phyloP scores from a whole-genome alignment of 2,113 vertebrate species.

The Puntigrus tetrazona region DNA sequence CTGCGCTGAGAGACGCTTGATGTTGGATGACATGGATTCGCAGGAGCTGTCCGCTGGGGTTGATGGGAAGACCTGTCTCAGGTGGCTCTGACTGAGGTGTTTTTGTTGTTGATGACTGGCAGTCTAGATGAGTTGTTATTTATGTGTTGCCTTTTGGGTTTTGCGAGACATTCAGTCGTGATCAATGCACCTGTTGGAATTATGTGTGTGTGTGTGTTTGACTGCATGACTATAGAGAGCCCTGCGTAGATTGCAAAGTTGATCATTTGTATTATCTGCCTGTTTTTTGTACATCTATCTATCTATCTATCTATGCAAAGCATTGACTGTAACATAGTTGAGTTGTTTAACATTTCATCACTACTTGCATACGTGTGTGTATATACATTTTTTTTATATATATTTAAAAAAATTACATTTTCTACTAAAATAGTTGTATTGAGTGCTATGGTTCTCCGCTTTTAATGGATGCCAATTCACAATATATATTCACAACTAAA shows the following conservation, averaged over 20 bases:
- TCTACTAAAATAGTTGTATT: neutral
- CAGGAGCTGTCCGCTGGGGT: neutral
- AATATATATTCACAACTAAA: no score
- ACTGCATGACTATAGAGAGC: neutral
- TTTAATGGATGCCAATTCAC: no score
- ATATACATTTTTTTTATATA: no score
- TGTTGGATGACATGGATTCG: conserved; percentile 7
- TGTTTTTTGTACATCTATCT: neutral
- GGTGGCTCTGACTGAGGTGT: neutral
- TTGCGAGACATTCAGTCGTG: conserved; percentile 2
- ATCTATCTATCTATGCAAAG: neutral
- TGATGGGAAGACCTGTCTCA: conserved; percentile 25
- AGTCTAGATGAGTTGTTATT: conserved; percentile 1
- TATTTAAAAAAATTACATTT: neutral
- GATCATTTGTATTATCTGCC: neutral
- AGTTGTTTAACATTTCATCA: neutral
- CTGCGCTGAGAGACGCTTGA: neutral
- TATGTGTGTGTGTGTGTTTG: conserved; percentile 7
- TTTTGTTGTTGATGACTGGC: conserved; percentile 19
- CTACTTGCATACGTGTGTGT: neutral
- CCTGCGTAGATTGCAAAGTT: neutral
- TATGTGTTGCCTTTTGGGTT: conserved; percentile 12
- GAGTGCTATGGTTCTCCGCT: no score
- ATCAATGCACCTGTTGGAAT: conserved; percentile 11
- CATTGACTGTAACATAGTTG: neutral